These are phyloP conservation scores for Oreochromis niloticus DNA, from an alignment of 2,113 vertebrate species.

Conservation along the genomic window DNA sequence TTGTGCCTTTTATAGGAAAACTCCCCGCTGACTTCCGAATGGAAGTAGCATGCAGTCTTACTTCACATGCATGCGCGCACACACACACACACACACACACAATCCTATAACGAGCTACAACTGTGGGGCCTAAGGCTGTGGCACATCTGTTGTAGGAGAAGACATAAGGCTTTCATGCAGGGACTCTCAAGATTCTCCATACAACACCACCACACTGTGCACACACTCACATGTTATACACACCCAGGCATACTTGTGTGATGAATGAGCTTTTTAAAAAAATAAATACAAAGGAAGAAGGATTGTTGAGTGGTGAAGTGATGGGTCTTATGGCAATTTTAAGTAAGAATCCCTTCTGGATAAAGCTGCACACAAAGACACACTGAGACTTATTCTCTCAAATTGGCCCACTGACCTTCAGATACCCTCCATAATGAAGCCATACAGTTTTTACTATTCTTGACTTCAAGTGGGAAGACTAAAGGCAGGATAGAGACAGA, in stretches of 20 bases:
- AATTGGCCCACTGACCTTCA: constrained; percentile 59
- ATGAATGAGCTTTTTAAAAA: not conserved
- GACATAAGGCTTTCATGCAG: constrained; percentile 50
- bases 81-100: not conserved
- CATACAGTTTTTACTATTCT: constrained; percentile 2
- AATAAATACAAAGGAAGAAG: not conserved
- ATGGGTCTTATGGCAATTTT: constrained; percentile 2
- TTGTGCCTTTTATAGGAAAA: constrained; percentile 47
- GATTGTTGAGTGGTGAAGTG: not conserved
- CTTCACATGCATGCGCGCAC: not conserved
- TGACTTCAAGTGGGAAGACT: not conserved
- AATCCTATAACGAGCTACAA: constrained; percentile 47
- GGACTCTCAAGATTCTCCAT: constrained; percentile 32
- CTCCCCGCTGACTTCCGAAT: constrained; percentile 49
- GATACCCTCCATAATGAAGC: constrained; percentile 24
- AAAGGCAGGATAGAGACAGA: not conserved
- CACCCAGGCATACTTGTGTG: not conserved
- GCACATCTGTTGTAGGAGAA: constrained; percentile 58
- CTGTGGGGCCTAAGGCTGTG: constrained; percentile 48
- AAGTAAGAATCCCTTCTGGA: constrained; percentile 21
- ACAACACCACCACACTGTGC: not conserved
- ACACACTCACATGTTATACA: not conserved
- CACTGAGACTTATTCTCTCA: constrained; percentile 13
- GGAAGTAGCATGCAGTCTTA: constrained; percentile 20
- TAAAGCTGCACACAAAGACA: constrained; percentile 20